These are phyloP conservation scores for Eupsilia transversa DNA, from an alignment of 2,888 invertebrate species.

Conservation along the genomic window DNA sequence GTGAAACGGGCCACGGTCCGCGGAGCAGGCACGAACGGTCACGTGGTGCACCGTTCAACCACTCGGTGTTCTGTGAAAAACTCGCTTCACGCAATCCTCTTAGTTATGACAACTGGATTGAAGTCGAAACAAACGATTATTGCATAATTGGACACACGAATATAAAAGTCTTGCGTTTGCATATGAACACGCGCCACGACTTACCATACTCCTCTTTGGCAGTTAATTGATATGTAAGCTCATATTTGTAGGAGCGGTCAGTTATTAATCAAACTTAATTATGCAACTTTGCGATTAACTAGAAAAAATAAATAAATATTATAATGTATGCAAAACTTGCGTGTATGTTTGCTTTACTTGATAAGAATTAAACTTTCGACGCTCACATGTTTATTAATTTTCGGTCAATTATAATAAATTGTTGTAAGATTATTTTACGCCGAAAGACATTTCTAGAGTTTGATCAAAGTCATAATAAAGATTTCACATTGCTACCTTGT, in stretches of 20 bases:
- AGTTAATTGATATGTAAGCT: constrained; percentile 19
- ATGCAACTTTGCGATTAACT: constrained; percentile 1
- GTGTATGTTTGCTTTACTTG: constrained; percentile 10
- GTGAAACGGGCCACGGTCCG: constrained; percentile 88
- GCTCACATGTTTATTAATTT: constrained; percentile 36
- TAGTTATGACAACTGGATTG: constrained; percentile 57
- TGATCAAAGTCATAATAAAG: neutral
- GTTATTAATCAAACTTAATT: constrained; percentile 28
- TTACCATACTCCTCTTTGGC: constrained; percentile 35
- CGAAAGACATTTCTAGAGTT: constrained; percentile 3
- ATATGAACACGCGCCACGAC: constrained; percentile 46
- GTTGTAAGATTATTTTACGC: neutral
- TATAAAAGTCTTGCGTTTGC: constrained; percentile 34
- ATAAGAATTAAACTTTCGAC: constrained; percentile 39
- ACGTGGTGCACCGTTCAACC: constrained; percentile 67
- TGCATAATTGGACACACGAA: constrained; percentile 60
- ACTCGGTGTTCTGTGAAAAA: constrained; percentile 54
- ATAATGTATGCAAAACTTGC: constrained; percentile 23
- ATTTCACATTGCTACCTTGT: constrained; percentile 10
- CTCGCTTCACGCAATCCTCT: constrained; percentile 60
- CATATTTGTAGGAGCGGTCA: constrained; percentile 16
- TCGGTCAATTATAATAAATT: constrained; percentile 30
- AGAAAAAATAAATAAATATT: constrained; percentile 8
- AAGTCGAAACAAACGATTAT: constrained; percentile 55
- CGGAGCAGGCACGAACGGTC: constrained; percentile 77